Evolutionary conservation across 1,140 invertebrate species (phyloP).

Genomic region (Laupala kohalensis): DNA sequence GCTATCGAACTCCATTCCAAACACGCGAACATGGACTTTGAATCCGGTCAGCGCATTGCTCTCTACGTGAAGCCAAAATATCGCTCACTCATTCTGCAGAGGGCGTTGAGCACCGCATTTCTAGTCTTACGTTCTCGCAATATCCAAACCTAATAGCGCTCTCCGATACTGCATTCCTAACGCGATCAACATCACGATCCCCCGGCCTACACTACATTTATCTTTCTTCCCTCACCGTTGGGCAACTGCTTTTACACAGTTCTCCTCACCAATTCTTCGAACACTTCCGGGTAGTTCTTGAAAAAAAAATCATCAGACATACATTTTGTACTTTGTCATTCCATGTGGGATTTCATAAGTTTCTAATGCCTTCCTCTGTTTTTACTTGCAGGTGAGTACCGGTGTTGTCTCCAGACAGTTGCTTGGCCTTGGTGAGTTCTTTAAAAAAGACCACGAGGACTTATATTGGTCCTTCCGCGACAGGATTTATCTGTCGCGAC

Average conservation of each 20-base stretch:
- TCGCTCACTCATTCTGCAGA: neutral
- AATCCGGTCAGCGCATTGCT: too few relatives aligned
- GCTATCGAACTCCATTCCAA: neutral
- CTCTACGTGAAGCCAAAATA: neutral
- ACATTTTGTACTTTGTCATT: neutral
- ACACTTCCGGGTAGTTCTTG: neutral
- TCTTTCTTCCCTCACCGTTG: neutral
- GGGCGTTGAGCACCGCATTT: neutral
- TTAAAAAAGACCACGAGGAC: neutral
- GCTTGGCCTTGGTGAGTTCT: neutral
- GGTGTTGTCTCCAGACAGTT: neutral
- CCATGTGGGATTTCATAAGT: neutral
- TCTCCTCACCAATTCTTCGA: neutral
- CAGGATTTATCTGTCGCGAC: neutral
- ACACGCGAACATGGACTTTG: too few relatives aligned
- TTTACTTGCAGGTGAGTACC: neutral
- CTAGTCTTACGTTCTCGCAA: neutral
- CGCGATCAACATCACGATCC: neutral
- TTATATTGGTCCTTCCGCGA: neutral
- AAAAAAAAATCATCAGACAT: neutral
- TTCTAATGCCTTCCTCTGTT: neutral
- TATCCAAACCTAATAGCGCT: neutral
- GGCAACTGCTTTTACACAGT: neutral
- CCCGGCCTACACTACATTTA: neutral
- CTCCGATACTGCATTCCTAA: neutral